Evolutionary conservation across 2,888 invertebrate genomes (phyloP).

Genomic region (Thyatira batis): DNA sequence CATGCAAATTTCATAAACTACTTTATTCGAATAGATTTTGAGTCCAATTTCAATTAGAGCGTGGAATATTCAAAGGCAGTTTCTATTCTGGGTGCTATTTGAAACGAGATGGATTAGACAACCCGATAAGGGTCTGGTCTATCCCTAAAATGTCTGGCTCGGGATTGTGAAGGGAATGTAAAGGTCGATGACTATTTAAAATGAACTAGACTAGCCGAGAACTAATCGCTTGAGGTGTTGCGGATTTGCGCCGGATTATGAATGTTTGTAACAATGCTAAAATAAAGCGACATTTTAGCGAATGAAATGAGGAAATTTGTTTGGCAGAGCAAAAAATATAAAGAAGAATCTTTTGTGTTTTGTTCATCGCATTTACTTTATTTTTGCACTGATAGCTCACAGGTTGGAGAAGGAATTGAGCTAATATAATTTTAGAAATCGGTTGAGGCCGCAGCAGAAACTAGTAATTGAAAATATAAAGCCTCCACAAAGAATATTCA

Average conservation of each 20-base stretch:
- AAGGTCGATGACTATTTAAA: slow-evolving; percentile 4
- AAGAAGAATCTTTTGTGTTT: too few relatives aligned
- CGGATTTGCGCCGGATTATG: not conserved
- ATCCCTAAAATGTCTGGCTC: slow-evolving; percentile 2
- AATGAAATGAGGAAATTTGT: not conserved
- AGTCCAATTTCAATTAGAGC: slow-evolving; percentile 4
- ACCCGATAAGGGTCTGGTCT: slow-evolving; percentile 18
- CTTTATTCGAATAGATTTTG: not conserved
- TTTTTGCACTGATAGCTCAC: too few relatives aligned
- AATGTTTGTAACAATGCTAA: not conserved
- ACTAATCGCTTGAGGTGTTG: not conserved
- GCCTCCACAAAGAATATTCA: too few relatives aligned
- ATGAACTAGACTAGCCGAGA: not conserved
- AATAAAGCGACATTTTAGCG: not conserved
- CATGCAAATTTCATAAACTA: not conserved
- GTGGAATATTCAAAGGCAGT: not conserved
- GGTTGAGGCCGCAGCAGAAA: too few relatives aligned
- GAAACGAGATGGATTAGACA: slow-evolving; percentile 25
- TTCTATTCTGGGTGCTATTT: slow-evolving; percentile 5
- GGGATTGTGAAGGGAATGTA: not conserved
- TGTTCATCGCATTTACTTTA: too few relatives aligned
- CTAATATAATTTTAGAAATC: too few relatives aligned
- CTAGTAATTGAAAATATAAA: too few relatives aligned
- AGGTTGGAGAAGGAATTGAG: too few relatives aligned
- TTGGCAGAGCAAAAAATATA: too few relatives aligned